These are phyloP conservation scores for Drosophila greeni DNA, from an alignment of 2,888 invertebrate genomes.

Conservation along the genomic window DNA sequence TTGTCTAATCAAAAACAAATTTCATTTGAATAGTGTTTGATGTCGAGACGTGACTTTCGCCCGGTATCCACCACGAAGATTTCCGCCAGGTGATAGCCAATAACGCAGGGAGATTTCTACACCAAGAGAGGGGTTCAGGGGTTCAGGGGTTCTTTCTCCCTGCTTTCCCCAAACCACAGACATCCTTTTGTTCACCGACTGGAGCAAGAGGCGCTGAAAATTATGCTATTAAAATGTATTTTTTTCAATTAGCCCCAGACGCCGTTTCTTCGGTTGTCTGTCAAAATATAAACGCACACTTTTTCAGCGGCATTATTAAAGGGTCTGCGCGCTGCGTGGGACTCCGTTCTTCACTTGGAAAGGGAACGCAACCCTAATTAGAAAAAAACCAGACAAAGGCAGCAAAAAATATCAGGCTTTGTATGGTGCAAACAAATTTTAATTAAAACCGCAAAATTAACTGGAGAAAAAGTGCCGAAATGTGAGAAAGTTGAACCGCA, in stretches of 20 bases:
- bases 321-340: conserved; percentile 52
- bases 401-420: conserved; percentile 47
- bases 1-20: conserved; percentile 64
- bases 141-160: neutral
- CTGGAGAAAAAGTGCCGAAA: conserved; percentile 56
- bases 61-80: conserved; percentile 14
- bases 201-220: conserved; percentile 45
- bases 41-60: conserved; percentile 39
- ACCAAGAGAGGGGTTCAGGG: neutral
- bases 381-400: conserved; percentile 55
- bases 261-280: conserved; percentile 31
- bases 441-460: conserved; percentile 60
- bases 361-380: conserved; percentile 55
- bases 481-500: conserved; percentile 62
- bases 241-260: conserved; percentile 57
- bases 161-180: neutral
- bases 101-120: conserved; percentile 15
- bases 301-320: conserved; percentile 35
- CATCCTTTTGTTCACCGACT: neutral
- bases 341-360: conserved; percentile 36
- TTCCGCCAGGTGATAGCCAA: conserved; percentile 33
- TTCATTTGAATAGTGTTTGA: conserved; percentile 65
- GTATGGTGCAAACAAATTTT: conserved; percentile 60
- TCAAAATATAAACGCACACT: conserved; percentile 22
- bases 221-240: conserved; percentile 65